Evolutionary conservation across 1,140 invertebrate genomes (phyloP).

Genomic region (Leptopilina clavipes): DNA sequence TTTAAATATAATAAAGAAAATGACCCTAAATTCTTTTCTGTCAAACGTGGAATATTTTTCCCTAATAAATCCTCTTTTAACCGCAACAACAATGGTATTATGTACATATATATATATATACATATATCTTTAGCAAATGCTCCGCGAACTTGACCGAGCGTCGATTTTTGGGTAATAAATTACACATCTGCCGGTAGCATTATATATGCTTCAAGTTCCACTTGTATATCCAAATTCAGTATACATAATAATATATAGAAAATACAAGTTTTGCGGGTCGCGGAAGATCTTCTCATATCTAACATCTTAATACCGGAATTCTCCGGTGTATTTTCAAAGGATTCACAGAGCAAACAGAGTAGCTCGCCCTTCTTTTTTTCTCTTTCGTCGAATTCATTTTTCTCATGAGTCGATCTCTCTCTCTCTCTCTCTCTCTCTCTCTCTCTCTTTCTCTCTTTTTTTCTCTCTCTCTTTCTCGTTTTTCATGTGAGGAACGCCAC

Average conservation of each 20-base stretch:
- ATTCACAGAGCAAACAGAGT: slow-evolving; percentile 51
- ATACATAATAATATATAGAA: no score
- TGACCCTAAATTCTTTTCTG: background rate
- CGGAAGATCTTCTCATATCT: slow-evolving; percentile 56
- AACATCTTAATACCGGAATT: slow-evolving; percentile 66
- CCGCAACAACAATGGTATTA: slow-evolving; percentile 18
- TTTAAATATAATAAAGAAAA: background rate
- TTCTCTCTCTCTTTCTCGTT: slow-evolving; percentile 9
- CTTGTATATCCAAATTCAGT: slow-evolving; percentile 36
- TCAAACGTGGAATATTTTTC: slow-evolving; percentile 1
- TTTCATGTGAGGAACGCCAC: slow-evolving; percentile 49
- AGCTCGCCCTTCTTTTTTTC: slow-evolving; percentile 43
- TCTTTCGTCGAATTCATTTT: slow-evolving; percentile 36
- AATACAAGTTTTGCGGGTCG: slow-evolving; percentile 26
- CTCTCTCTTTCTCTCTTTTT: slow-evolving; percentile 42
- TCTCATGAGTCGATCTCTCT: slow-evolving; percentile 39
- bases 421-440: background rate
- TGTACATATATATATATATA: no score
- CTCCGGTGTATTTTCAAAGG: slow-evolving; percentile 50
- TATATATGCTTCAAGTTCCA: slow-evolving; percentile 21
- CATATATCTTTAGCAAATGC: background rate
- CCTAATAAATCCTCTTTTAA: slow-evolving; percentile 30
- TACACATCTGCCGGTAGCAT: slow-evolving; percentile 1
- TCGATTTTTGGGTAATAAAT: slow-evolving; percentile 28
- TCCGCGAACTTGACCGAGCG: slow-evolving; percentile 29